Conservation (phyloP, 2,797 vertebrate genomes). For the Manis javanica region DNA sequence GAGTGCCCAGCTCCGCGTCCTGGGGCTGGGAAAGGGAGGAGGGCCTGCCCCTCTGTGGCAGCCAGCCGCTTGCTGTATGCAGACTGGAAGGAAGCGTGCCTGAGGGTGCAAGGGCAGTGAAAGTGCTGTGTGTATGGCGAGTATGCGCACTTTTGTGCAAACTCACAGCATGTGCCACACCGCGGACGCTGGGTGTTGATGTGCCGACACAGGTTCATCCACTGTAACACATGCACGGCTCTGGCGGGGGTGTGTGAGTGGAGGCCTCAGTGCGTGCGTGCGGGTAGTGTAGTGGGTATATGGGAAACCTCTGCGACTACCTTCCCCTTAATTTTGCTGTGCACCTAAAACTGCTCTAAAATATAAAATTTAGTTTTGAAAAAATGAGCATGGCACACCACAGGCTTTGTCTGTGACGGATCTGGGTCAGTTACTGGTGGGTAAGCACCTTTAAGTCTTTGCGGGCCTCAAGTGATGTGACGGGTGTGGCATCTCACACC, state of each 20-base stretch:
- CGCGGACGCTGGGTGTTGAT: not conserved
- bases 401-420: not conserved
- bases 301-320: not conserved
- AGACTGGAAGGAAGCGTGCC: rapidly evolving
- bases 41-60: not conserved
- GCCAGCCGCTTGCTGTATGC: rapidly evolving
- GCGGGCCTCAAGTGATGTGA: not conserved
- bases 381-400: not conserved
- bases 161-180: rapidly evolving
- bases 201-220: rapidly evolving
- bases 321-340: not conserved
- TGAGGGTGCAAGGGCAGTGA: rapidly evolving
- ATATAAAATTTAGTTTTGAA: not conserved
- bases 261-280: rapidly evolving
- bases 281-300: rapidly evolving
- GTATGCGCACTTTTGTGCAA: rapidly evolving
- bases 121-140: not conserved
- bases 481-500: not conserved
- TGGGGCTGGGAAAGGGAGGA: rapidly evolving
- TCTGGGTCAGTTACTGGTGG: not conserved
- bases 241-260: rapidly evolving
- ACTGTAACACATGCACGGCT: rapidly evolving
- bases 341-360: not conserved
- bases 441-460: no score
- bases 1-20: no score